phyloP scores from a whole-genome alignment of 1,140 invertebrate genomes.

The Apolygus lucorum region DNA sequence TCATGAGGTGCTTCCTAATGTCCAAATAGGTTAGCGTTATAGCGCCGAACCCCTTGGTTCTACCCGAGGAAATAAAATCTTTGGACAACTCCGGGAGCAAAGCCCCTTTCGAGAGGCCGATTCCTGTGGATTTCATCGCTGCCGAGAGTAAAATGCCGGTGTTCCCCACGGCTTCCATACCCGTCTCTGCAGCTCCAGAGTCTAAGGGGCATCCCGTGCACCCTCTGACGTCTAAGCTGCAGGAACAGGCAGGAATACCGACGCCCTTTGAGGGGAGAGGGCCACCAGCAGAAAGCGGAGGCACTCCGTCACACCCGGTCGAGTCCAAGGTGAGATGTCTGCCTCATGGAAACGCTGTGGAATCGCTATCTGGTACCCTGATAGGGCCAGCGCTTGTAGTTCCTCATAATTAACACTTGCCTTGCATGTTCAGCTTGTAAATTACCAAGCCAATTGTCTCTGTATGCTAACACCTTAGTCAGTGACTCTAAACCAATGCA shows the following conservation, averaged over 20 bases:
- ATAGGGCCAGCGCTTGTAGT: no score
- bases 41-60: conserved; percentile 27
- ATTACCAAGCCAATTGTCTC: no score
- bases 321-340: conserved; percentile 15
- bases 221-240: conserved; percentile 4
- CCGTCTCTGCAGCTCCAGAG: background rate
- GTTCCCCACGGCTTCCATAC: background rate
- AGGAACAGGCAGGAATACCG: conserved; percentile 12
- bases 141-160: background rate
- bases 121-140: background rate
- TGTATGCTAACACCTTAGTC: no score
- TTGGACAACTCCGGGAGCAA: background rate
- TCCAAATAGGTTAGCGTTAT: conserved; percentile 32
- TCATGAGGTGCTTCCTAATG: no score
- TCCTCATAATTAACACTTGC: no score
- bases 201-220: conserved; percentile 8
- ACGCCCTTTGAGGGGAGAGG: background rate
- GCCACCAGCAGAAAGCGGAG: conserved; percentile 13
- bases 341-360: no score
- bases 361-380: no score
- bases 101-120: background rate
- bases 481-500: no score
- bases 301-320: conserved; percentile 17
- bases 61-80: background rate
- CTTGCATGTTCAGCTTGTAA: no score